These are phyloP conservation scores for Acromyrmex echinatior DNA, from an alignment of 1,140 invertebrate species.

Conservation along the genomic window DNA sequence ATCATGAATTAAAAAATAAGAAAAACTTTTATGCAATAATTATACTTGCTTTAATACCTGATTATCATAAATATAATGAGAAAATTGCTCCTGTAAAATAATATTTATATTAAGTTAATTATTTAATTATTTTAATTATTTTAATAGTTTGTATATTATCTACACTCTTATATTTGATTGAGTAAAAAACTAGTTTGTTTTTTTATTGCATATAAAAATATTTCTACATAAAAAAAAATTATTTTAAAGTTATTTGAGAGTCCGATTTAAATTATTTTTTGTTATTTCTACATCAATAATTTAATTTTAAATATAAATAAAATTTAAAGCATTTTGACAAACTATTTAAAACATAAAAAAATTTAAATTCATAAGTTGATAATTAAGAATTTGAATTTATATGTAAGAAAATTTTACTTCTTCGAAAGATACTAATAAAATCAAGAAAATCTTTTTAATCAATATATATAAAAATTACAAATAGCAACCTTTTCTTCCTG, in stretches of 20 bases:
- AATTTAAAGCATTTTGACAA: not conserved
- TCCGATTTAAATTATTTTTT: no score
- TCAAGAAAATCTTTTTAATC: not conserved
- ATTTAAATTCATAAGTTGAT: not conserved
- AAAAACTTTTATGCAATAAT: not conserved
- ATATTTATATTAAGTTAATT: constrained; percentile 1
- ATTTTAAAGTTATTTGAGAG: no score
- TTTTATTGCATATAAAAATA: constrained; percentile 1
- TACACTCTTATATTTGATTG: not conserved
- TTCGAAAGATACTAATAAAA: not conserved
- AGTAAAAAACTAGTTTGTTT: not conserved
- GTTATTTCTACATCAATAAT: not conserved
- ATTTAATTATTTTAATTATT: not conserved
- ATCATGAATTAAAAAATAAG: constrained; percentile 1
- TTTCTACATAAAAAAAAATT: not conserved
- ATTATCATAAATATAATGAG: constrained; percentile 19
- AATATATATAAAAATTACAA: not conserved
- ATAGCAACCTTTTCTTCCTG: constrained; percentile 78
- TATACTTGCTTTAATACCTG: constrained; percentile 44
- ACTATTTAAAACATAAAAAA: not conserved
- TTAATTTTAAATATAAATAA: constrained; percentile 18
- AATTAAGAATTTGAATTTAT: not conserved
- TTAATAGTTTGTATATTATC: constrained; percentile 10
- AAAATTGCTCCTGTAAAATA: constrained; percentile 11
- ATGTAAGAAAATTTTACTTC: not conserved